These are phyloP conservation scores for Muntiacus muntjak DNA, from an alignment of 2,113 vertebrate genomes.

Conservation along the genomic window DNA sequence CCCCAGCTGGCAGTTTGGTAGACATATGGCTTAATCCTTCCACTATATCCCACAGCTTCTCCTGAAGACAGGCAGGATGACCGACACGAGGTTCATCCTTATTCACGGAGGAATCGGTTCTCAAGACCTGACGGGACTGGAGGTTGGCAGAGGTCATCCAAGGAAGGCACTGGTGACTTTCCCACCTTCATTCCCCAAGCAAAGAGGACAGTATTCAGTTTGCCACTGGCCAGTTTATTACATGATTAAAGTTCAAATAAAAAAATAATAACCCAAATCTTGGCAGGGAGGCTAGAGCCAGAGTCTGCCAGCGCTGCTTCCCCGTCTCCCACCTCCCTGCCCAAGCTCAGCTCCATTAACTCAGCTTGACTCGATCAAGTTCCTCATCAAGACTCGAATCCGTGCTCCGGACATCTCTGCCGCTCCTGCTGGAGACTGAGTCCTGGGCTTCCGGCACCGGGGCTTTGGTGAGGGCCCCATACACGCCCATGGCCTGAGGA, in stretches of 20 bases:
- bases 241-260: conserved; percentile 77
- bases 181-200: conserved; percentile 49
- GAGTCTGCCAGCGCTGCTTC: background rate
- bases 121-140: background rate
- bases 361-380: conserved; percentile 62
- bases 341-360: conserved; percentile 40
- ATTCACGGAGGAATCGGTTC: background rate
- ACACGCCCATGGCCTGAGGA: conserved; percentile 83
- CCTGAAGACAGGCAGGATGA: conserved; percentile 19
- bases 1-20: background rate
- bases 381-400: conserved; percentile 47
- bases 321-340: conserved; percentile 9
- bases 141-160: background rate
- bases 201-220: conserved; percentile 57
- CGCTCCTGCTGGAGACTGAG: conserved; percentile 18
- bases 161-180: background rate
- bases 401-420: conserved; percentile 26
- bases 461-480: conserved; percentile 79
- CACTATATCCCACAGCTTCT: background rate
- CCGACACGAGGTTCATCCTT: background rate
- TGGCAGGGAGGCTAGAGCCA: background rate
- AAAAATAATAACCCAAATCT: conserved; percentile 76
- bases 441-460: background rate
- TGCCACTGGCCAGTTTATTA: conserved; percentile 77
- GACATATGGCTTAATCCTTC: background rate